Percentiles rank a stretch among this genome's conserved stretches.
Conservation (phyloP, 2,113 vertebrate species). For the Hystrix cristata region DNA sequence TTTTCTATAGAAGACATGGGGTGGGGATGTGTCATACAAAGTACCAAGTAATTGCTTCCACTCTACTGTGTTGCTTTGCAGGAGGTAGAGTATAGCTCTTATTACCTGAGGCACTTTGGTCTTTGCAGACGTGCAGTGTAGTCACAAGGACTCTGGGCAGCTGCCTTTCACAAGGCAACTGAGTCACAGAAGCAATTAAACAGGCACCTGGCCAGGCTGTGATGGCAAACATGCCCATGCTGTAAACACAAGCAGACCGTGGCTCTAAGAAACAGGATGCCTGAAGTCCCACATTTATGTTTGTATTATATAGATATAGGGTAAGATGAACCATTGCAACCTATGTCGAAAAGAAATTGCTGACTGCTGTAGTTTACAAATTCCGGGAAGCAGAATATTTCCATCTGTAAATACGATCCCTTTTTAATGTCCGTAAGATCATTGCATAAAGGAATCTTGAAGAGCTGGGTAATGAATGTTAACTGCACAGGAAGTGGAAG, state of each 20-base stretch:
- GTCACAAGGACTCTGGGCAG: background rate
- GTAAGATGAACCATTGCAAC: background rate
- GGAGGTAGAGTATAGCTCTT: background rate
- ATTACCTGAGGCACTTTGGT: background rate
- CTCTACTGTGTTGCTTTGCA: background rate
- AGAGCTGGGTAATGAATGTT: background rate
- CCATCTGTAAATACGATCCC: background rate
- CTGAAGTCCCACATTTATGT: background rate
- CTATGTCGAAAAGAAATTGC: background rate
- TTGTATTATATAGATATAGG: background rate
- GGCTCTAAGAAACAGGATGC: background rate
- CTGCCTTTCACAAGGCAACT: background rate
- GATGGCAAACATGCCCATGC: background rate
- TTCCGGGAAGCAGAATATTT: background rate
- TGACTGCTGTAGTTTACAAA: background rate
- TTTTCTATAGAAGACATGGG: background rate
- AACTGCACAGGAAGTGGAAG: constrained; percentile 24
- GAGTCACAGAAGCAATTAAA: background rate
- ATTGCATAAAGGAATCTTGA: background rate
- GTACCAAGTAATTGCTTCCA: background rate
- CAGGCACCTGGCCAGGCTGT: background rate
- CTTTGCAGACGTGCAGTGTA: background rate
- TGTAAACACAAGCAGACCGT: background rate
- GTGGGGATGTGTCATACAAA: background rate
- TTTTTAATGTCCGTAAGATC: background rate